Evolutionary conservation across 2,888 invertebrate species (phyloP).

Genomic region (Meganola albula): DNA sequence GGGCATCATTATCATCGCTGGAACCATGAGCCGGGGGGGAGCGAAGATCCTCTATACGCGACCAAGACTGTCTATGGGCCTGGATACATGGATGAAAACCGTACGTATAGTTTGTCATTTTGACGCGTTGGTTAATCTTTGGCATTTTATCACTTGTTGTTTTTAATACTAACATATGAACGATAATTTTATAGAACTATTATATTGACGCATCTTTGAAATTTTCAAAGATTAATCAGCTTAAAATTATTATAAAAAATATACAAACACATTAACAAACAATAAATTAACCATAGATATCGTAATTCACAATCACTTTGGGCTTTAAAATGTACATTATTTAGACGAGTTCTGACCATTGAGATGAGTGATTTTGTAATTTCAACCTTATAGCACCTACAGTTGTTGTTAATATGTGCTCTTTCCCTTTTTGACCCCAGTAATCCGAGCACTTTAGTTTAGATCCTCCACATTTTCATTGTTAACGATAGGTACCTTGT

Average conservation of each 20-base stretch:
- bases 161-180: not conserved
- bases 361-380: slow-evolving; percentile 35
- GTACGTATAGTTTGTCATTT: slow-evolving; percentile 62
- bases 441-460: slow-evolving; percentile 45
- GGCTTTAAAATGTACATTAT: slow-evolving; percentile 59
- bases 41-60: slow-evolving; percentile 69
- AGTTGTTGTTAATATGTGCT: slow-evolving; percentile 41
- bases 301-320: slow-evolving; percentile 64
- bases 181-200: not conserved
- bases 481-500: slow-evolving; percentile 33
- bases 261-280: slow-evolving; percentile 38
- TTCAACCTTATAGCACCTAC: slow-evolving; percentile 40
- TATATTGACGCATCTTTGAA: slow-evolving; percentile 8
- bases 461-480: slow-evolving; percentile 40
- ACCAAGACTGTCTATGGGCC: slow-evolving; percentile 78
- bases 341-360: slow-evolving; percentile 34
- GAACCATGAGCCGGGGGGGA: slow-evolving; percentile 73
- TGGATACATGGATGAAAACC: slow-evolving; percentile 75
- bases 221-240: slow-evolving; percentile 51
- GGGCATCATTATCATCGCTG: slow-evolving; percentile 71
- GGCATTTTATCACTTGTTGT: not conserved
- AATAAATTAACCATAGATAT: slow-evolving; percentile 74
- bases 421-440: slow-evolving; percentile 41
- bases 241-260: slow-evolving; percentile 31
- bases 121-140: slow-evolving; percentile 34